Evolutionary conservation across 2,113 vertebrate genomes (phyloP).

Genomic region (Scalopus aquaticus): DNA sequence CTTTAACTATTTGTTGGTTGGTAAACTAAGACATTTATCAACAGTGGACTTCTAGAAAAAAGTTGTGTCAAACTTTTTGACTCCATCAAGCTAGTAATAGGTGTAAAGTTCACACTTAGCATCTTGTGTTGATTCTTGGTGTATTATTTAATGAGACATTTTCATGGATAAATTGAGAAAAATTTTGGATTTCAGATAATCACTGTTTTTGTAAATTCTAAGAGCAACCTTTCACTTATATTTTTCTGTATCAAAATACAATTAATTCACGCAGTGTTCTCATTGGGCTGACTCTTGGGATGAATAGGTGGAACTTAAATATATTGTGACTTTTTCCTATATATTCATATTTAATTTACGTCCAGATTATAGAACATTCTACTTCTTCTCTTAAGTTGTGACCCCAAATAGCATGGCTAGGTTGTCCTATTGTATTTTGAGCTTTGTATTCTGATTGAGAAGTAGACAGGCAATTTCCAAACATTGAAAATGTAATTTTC

Average conservation of each 20-base stretch:
- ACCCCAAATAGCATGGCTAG: neutral
- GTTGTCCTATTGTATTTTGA: neutral
- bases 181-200: neutral
- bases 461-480: neutral
- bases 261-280: constrained; percentile 12
- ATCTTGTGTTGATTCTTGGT: neutral
- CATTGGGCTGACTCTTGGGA: neutral
- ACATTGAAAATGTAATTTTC: neutral
- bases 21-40: constrained; percentile 20
- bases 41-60: neutral
- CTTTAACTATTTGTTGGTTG: neutral
- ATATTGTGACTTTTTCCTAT: neutral
- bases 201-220: neutral
- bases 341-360: neutral
- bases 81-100: neutral
- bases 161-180: constrained; percentile 19
- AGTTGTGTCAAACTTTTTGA: neutral
- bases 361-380: neutral
- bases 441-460: neutral
- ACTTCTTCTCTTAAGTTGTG: neutral
- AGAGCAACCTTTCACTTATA: neutral
- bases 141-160: neutral
- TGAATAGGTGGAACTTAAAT: neutral
- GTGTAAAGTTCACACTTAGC: neutral
- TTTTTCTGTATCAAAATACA: neutral